Evolutionary conservation across 2,888 invertebrate genomes (phyloP), one percentile per base, ranked within the genome.

Genomic region (Anarsia innoxiella): DNA sequence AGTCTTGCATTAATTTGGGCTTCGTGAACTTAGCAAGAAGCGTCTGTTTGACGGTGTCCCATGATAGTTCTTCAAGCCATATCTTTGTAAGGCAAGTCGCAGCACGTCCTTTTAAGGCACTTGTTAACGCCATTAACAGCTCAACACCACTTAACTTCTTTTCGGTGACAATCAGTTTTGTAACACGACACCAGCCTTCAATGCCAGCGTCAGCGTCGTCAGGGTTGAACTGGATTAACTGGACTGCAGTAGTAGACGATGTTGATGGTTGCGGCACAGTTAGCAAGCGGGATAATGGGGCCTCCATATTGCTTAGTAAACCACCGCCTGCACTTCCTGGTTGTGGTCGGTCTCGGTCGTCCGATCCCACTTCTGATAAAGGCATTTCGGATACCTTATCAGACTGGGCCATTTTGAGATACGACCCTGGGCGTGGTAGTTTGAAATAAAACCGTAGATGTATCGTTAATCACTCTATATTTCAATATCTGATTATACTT

Each of bases 121-220:
- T 12, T 9, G 35, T 42, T 2, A 39, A 15, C 2, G 37, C 31
- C 6, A 42, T 4, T 1, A 42, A 28, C 2, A 42, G 23, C 3
- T 31, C 31, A 12, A 9, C 11, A 1, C 55, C 59, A 2, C 47
- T 41, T 5, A 49, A 28, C 1, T 28, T 14, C 12, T 36, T 44
- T 23, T 10, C 37, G 1, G 25, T 27, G 2, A 50, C 40, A n/a
- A 48, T 46, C 1, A 36, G 2, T 16, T 50, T 45, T 0, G 50
- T 44, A 11, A 51, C 6, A 1, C 37, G 41, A 14, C 53, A 50
- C 50, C 50, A 50, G 33, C 49, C 49, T 31, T 48, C 45, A 11
- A 51, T 45, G 35, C 51, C 49, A 5, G 40, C 37, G 4, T 51
- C 47, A 1, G 34, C 11, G 32, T 35, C 26, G 8, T 48, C 49